Evolutionary conservation across 2,113 vertebrate genomes (phyloP).

Genomic region (Oncorhynchus mykiss): DNA sequence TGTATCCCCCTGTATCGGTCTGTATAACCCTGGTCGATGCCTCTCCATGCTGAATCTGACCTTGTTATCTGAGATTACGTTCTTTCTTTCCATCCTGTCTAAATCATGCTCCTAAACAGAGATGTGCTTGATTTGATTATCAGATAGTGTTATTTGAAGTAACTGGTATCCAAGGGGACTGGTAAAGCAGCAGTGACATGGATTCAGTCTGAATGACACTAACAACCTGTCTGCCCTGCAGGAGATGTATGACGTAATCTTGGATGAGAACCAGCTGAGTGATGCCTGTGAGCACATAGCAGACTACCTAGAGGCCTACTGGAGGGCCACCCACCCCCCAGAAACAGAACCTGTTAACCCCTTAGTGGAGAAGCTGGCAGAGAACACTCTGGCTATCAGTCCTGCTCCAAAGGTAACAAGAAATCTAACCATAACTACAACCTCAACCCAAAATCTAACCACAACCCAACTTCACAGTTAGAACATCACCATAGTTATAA

Average conservation of each 20-base stretch:
- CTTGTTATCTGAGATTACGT: slow-evolving; percentile 3
- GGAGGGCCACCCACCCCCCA: slow-evolving; percentile 94
- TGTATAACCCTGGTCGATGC: background rate
- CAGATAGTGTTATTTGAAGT: slow-evolving; percentile 20
- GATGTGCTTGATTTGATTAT: slow-evolving; percentile 19
- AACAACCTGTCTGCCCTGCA: slow-evolving; percentile 46
- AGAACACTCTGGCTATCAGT: slow-evolving; percentile 83
- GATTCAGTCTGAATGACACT: background rate
- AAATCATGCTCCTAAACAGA: slow-evolving; percentile 13
- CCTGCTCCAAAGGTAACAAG: slow-evolving; percentile 63
- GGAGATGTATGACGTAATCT: slow-evolving; percentile 96
- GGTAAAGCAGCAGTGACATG: background rate
- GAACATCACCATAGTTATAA: slow-evolving; percentile 4
- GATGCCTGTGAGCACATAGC: slow-evolving; percentile 98
- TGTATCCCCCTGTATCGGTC: too few relatives aligned
- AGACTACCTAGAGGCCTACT: slow-evolving; percentile 96
- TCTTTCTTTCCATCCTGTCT: slow-evolving; percentile 19
- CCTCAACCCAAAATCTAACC: background rate
- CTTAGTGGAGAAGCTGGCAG: slow-evolving; percentile 85
- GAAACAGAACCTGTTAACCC: slow-evolving; percentile 85
- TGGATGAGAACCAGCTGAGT: slow-evolving; percentile 96
- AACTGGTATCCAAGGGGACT: background rate
- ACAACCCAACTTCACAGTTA: background rate
- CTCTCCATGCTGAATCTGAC: background rate
- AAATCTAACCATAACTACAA: too few relatives aligned